Evolutionary conservation across 1,140 invertebrate species (phyloP), one percentile per base, ranked within the genome.

Genomic region (Drusus annulatus): DNA sequence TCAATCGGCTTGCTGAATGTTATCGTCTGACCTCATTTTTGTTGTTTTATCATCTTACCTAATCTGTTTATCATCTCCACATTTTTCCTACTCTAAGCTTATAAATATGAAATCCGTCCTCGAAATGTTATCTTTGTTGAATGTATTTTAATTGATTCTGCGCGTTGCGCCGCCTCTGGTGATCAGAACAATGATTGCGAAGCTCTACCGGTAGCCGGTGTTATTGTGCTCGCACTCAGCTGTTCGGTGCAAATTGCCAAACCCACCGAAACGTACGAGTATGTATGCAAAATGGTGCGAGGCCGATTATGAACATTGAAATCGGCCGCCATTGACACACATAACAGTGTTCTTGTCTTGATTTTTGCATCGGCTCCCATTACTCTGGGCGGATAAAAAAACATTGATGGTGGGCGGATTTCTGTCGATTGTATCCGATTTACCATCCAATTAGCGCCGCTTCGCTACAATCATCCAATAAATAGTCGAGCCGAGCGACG

Each of bases 261-360:
- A 56, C 54, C 52, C 54, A 56, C n/a, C 54, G 54, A n/a, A 6
- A 21, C 54, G n/a, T n/a, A n/a, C n/a, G n/a, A n/a, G 19, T 19
- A 16, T 56, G 52, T 56, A 21, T 56, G 54, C 65, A 23, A 45
- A 69, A 45, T 31, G 54, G 71, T 74, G 71, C 71, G 71, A 74
- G 71, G 71, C 28, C 71, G 71, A 25, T 25, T 52, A 54, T 54
- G 50, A 74, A 54, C 71, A 56, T 56, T 74, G 50, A 74, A 74
- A 54, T 28, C 23, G 50, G 71, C 23, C 54, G 71, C 56, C 71
- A 74, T 74, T 74, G 71, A 74, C 71, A 74, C 71, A 74, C 19
- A 54, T 74, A 54, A 54, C 13, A 17, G 17, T 28, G 62, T 65
- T 63, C 60, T 63, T 65, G 65, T 69, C 71, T 58, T 21, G 71